Evolutionary conservation across 2,888 invertebrate genomes (phyloP), one percentile per base, ranked within the genome.

Genomic region (Diaphora mendica): DNA sequence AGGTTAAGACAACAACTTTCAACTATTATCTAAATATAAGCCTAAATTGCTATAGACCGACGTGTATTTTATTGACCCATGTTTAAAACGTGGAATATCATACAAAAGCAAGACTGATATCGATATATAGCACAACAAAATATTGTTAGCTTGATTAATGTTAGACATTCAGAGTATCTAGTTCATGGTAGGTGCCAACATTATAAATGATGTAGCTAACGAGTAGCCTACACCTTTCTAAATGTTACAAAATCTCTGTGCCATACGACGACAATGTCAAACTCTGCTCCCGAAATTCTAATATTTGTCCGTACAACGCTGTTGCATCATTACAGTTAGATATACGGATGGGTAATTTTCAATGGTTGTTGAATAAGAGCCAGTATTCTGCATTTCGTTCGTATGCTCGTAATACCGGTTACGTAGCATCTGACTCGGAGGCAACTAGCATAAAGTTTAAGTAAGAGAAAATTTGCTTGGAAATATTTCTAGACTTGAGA

Each of bases 371-470:
- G 83, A 85, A 85, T 86, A 85, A 86, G 85, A 86, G 80, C 79
- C 72, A 77, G 83, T 85, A 87, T 87, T 90, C 86, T 86, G 84
- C 83, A 86, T 88, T 89, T 90, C 81, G 85, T 81, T 79, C 74
- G 77, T 85, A 85, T 88, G 87, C 85, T 83, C 85, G 84, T 88
- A 87, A 89, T 90, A 83, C 82, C 86, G 86, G 89, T 89, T 89
- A 88, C 85, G 86, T 85, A 87, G 89, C 89, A 89, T 90, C 90
- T 89, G 89, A 91, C 90, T 92, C 89, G 85, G 83, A 88, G 86
- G 90, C 90, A 92, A 93, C 93, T 92, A 91, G 90, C 91, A 90
- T 91, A 90, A 93, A 93, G 89, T 93, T 92, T 88, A 87, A 89
- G 88, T 83, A 86, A 89, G 87, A 90, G 90, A 88, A 91, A 92